A percentile compares a stretch with the other conserved stretches of the same genome.
Conservation (phyloP, 2,113 vertebrate species). For the Pangasianodon hypophthalmus region DNA sequence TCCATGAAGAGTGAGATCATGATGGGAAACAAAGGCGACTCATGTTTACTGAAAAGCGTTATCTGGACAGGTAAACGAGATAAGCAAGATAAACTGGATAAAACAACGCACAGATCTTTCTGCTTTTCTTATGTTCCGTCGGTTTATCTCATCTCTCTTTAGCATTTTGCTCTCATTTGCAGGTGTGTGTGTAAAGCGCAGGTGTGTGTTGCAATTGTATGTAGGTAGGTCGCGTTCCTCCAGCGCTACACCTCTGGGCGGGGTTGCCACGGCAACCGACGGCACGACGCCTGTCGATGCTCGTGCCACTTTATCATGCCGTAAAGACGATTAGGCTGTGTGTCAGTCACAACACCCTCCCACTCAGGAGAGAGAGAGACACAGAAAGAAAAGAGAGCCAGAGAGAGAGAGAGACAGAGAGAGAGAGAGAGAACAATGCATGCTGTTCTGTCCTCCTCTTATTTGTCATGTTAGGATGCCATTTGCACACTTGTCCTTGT, state of each 20-base stretch:
- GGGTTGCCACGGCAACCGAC: slow-evolving; percentile 53
- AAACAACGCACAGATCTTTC: not conserved
- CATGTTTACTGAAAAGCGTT: slow-evolving; percentile 44
- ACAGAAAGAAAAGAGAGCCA: not conserved
- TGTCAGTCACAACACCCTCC: slow-evolving; percentile 65
- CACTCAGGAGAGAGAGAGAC: slow-evolving; percentile 13
- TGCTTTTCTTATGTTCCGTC: not conserved
- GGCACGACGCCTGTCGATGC: slow-evolving; percentile 61
- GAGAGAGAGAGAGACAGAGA: not conserved
- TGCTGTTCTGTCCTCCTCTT: not conserved
- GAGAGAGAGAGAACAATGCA: slow-evolving; percentile 18
- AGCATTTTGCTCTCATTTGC: not conserved
- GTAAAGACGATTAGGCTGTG: slow-evolving; percentile 67
- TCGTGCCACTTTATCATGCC: slow-evolving; percentile 64
- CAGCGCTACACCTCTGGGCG: slow-evolving; percentile 31
- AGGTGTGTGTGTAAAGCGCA: not conserved
- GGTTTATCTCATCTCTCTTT: slow-evolving; percentile 1
- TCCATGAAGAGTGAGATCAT: slow-evolving; percentile 48
- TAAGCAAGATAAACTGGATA: slow-evolving; percentile 24
- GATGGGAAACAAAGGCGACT: slow-evolving; percentile 48
- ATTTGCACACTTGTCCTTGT: slow-evolving; percentile 16
- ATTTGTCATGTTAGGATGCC: slow-evolving; percentile 26
- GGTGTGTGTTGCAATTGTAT: slow-evolving; percentile 28
- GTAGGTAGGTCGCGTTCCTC: slow-evolving; percentile 42
- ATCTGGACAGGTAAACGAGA: slow-evolving; percentile 36